phyloP scores from a whole-genome alignment of 1,140 invertebrate genomes.

The Apis florea region DNA sequence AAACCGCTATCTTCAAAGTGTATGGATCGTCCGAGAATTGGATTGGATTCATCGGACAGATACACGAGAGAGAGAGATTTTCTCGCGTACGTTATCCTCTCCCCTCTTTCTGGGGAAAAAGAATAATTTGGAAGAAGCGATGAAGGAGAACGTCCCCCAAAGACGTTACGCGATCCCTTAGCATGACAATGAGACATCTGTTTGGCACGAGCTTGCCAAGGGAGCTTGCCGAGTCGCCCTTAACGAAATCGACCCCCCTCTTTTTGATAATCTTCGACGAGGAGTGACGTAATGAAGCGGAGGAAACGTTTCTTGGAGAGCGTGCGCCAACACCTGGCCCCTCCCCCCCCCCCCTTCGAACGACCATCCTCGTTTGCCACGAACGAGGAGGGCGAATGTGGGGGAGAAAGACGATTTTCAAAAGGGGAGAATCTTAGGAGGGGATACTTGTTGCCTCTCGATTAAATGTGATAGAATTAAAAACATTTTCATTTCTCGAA shows the following conservation, averaged over 20 bases:
- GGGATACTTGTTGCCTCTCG: too few species aligned
- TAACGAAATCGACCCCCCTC: constrained; percentile 62
- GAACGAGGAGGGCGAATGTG: too few species aligned
- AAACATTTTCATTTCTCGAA: too few species aligned
- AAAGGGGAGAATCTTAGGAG: too few species aligned
- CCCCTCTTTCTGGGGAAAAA: constrained; percentile 15
- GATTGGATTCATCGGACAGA: too few species aligned
- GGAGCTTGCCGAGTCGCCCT: constrained; percentile 62
- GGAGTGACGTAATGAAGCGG: constrained; percentile 54
- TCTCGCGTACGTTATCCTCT: constrained; percentile 37
- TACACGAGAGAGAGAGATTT: background rate
- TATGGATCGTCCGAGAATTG: too few species aligned
- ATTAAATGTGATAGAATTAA: too few species aligned
- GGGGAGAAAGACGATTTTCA: too few species aligned
- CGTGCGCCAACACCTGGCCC: constrained; percentile 54
- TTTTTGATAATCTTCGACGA: constrained; percentile 64
- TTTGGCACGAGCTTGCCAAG: constrained; percentile 68
- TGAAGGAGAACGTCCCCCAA: constrained; percentile 57
- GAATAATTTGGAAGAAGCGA: constrained; percentile 64
- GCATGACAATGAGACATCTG: constrained; percentile 75
- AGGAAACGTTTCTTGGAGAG: constrained; percentile 37
- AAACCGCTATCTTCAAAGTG: too few species aligned
- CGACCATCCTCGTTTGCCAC: too few species aligned
- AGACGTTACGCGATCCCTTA: constrained; percentile 70
- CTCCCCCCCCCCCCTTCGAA: background rate